A percentile compares a stretch with the other conserved stretches of the same genome.
phyloP scores from a whole-genome alignment of 2,113 vertebrate species.

The Dasyprocta punctata region DNA sequence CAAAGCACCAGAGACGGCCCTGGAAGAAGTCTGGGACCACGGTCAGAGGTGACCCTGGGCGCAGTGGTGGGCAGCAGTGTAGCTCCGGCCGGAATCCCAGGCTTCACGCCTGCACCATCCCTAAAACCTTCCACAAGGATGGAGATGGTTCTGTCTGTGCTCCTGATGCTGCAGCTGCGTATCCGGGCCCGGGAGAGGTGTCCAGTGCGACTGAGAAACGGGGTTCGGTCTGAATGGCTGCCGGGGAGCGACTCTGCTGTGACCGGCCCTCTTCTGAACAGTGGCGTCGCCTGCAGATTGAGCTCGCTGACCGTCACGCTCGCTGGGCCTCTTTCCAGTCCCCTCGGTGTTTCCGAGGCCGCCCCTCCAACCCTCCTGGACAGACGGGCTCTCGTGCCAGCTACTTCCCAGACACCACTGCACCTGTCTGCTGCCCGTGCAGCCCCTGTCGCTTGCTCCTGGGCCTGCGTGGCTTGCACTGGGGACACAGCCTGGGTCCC shows the following conservation, averaged over 20 bases:
- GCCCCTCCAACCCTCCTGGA: not conserved
- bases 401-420: not conserved
- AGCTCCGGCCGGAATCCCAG: not conserved
- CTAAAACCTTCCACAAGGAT: not conserved
- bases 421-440: accelerated
- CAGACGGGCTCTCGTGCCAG: too few species aligned
- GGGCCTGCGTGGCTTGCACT: not conserved
- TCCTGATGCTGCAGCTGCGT: not conserved
- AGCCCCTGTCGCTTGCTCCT: not conserved
- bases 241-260: too few species aligned
- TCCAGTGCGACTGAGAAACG: not conserved
- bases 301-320: too few species aligned
- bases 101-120: not conserved
- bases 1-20: not conserved
- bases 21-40: not conserved
- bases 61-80: not conserved
- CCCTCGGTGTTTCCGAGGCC: not conserved
- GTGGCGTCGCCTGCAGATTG: too few species aligned
- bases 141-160: not conserved
- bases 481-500: constrained; percentile 9
- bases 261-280: too few species aligned
- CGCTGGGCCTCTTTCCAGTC: not conserved
- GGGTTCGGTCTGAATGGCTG: not conserved
- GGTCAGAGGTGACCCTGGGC: not conserved
- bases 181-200: not conserved